Evolutionary conservation across 2,888 invertebrate genomes (phyloP).

Genomic region (Xestia sexstrigata): DNA sequence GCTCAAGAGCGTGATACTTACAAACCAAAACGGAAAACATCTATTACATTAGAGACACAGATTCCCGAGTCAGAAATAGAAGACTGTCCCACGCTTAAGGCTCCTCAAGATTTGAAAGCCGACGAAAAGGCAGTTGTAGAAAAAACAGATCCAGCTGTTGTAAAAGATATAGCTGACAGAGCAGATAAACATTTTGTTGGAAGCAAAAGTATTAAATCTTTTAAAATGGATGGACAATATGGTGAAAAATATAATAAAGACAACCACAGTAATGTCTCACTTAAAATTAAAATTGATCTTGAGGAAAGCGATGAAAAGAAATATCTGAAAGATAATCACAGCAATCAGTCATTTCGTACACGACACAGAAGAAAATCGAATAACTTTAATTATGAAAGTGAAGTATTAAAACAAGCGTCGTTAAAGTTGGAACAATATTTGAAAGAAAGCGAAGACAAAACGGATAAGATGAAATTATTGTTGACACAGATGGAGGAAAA

Average conservation of each 20-base stretch:
- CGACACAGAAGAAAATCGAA: slow-evolving; percentile 87
- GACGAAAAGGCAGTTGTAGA: slow-evolving; percentile 88
- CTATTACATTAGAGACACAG: slow-evolving; percentile 80
- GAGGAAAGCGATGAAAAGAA: slow-evolving; percentile 86
- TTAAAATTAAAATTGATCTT: slow-evolving; percentile 81
- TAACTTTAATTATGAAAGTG: slow-evolving; percentile 91
- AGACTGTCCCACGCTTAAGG: slow-evolving; percentile 88
- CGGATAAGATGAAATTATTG: slow-evolving; percentile 80
- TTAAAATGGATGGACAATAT: slow-evolving; percentile 85
- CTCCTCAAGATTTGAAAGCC: slow-evolving; percentile 88
- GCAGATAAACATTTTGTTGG: slow-evolving; percentile 83
- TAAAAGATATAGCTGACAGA: slow-evolving; percentile 82
- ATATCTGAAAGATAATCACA: slow-evolving; percentile 86
- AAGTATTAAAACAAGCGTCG: slow-evolving; percentile 90
- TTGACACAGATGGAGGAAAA: slow-evolving; percentile 74
- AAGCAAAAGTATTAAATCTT: slow-evolving; percentile 84
- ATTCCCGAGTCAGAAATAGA: slow-evolving; percentile 89
- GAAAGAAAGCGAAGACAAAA: slow-evolving; percentile 80
- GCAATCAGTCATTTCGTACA: slow-evolving; percentile 83
- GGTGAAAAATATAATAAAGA: slow-evolving; percentile 84
- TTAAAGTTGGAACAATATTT: slow-evolving; percentile 89
- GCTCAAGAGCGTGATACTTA: slow-evolving; percentile 80
- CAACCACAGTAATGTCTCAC: slow-evolving; percentile 83
- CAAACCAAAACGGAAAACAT: slow-evolving; percentile 86
- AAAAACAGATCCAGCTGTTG: slow-evolving; percentile 83